Conservation (phyloP, 2,888 invertebrate species). For the Sarcophaga caerulescens region DNA sequence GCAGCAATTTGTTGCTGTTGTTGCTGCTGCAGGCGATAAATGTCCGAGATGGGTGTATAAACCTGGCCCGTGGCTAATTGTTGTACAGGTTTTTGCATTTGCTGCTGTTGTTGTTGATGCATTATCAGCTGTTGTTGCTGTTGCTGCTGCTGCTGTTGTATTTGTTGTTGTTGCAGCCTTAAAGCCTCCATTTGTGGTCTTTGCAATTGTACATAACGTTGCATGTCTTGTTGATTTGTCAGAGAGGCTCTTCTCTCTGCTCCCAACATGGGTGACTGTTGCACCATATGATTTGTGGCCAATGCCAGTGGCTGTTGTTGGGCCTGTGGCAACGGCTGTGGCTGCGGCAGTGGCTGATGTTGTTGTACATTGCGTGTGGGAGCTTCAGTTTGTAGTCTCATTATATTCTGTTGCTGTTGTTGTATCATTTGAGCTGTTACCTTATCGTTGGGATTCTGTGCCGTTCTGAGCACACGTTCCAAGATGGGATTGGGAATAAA, state of each 20-base stretch:
- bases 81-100: constrained; percentile 57
- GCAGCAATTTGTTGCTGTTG: constrained; percentile 74
- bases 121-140: constrained; percentile 70
- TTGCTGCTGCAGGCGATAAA: constrained; percentile 78
- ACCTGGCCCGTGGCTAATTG: constrained; percentile 74
- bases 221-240: constrained; percentile 75
- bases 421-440: constrained; percentile 83
- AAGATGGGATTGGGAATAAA: constrained; percentile 95
- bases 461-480: constrained; percentile 91
- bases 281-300: constrained; percentile 68
- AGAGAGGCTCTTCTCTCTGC: constrained; percentile 69
- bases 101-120: constrained; percentile 72
- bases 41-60: constrained; percentile 77
- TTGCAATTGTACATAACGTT: constrained; percentile 78
- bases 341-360: constrained; percentile 64
- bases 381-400: constrained; percentile 82
- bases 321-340: constrained; percentile 48
- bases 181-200: constrained; percentile 75
- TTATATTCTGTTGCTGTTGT: constrained; percentile 81
- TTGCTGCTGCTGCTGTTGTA: constrained; percentile 62
- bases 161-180: constrained; percentile 71
- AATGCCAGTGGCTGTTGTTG: constrained; percentile 56
- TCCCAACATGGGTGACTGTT: constrained; percentile 76
- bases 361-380: constrained; percentile 76
- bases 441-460: constrained; percentile 84